Evolutionary conservation across 2,888 invertebrate species (phyloP).

Genomic region (Rhamnusium bicolor): DNA sequence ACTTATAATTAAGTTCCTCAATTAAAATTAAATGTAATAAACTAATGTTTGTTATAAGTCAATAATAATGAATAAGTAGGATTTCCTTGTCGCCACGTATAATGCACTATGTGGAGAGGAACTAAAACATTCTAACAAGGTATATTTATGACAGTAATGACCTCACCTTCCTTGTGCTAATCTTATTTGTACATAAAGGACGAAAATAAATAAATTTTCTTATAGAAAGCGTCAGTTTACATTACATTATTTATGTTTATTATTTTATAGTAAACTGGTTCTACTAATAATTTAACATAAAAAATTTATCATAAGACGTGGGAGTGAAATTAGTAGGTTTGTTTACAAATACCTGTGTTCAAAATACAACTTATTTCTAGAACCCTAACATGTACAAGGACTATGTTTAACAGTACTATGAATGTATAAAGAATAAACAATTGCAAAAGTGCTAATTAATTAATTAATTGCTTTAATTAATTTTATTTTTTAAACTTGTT

Average conservation of each 20-base stretch:
- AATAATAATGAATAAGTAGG: conserved; percentile 9
- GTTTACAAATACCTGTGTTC: not conserved
- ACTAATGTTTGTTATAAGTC: not conserved
- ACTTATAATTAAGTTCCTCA: conserved; percentile 5
- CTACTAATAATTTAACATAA: not conserved
- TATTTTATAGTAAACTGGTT: not conserved
- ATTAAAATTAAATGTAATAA: conserved; percentile 10
- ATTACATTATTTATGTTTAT: not conserved
- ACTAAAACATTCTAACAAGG: conserved; percentile 25
- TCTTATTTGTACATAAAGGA: conserved; percentile 14
- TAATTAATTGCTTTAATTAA: too few relatives aligned
- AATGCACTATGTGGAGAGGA: conserved; percentile 9
- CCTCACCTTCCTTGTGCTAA: conserved; percentile 24
- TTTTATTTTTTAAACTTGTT: too few relatives aligned
- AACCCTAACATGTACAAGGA: conserved; percentile 21
- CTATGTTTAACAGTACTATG: not conserved
- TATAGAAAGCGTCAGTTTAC: not conserved
- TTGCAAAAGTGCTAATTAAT: conserved; percentile 4
- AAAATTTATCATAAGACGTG: not conserved
- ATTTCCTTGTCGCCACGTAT: conserved; percentile 30
- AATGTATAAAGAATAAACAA: not conserved
- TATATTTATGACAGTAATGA: conserved; percentile 24
- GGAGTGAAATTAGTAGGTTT: not conserved
- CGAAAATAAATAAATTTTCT: conserved; percentile 18
- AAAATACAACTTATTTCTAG: not conserved